These are phyloP conservation scores for Melanotaenia parkinsoni DNA, from an alignment of 2,797 vertebrate genomes.

Conservation along the genomic window DNA sequence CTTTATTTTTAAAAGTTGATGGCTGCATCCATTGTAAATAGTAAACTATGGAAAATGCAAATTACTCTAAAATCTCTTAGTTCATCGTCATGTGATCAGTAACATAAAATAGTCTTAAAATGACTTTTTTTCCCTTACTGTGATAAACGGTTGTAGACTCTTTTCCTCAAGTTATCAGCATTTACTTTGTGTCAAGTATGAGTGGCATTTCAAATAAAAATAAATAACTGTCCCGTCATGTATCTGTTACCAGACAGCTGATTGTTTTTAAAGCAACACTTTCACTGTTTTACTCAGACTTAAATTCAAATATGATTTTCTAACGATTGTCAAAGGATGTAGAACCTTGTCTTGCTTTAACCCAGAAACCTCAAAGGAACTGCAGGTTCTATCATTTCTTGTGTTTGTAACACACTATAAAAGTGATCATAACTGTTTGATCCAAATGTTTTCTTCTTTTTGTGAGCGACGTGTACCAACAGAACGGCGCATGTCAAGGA, in stretches of 20 bases:
- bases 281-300: not conserved
- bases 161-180: too few species aligned
- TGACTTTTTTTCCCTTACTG: not conserved
- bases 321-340: not conserved
- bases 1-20: not conserved
- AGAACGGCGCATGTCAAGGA: conserved; percentile 3
- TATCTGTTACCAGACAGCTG: not conserved
- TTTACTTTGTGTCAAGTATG: not conserved
- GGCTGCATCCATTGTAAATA: not conserved
- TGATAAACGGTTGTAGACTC: not conserved
- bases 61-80: not conserved
- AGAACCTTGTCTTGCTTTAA: not conserved
- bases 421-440: conserved; percentile 4
- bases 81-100: not conserved
- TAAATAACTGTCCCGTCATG: not conserved
- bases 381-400: not conserved
- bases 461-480: conserved; percentile 3
- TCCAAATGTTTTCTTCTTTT: conserved; percentile 16
- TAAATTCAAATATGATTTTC: not conserved
- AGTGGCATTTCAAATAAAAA: not conserved
- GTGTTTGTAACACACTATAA: not conserved
- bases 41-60: not conserved
- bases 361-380: not conserved
- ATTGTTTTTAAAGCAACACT: not conserved
- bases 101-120: not conserved